Base-by-base conservation (phyloP, 2,113 vertebrate species). In the Syngnathus scovelli region DNA sequence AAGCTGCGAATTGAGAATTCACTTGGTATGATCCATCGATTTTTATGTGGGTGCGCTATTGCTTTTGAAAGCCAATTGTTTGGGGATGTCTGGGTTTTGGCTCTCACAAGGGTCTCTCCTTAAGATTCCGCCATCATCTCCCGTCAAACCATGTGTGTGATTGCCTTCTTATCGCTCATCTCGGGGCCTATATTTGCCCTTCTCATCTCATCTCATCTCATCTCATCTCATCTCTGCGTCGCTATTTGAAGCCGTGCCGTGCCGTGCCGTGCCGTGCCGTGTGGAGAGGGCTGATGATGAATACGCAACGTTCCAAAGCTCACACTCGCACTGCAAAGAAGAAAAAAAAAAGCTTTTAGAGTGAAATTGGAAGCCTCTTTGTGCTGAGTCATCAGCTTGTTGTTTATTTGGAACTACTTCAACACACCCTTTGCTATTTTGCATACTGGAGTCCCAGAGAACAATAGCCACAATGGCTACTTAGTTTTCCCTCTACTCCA, bases 111-210 rank as follows among this genome's bases (percentile, higher is more conserved):
- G 27, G 49, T 21, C 52, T 74, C 80, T 76, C 78, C 80, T 87
- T 86, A 78, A 85, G 69, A 86, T 86, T 85, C 83, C 63, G 21
- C 68, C 44, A 51, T 69, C 81, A 78, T 87, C 85, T 76, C 72
- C 75, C 78, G 71, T 83, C 80, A 87, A 88, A 76, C 83, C 88
- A 86, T 86, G 85, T 90, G 88, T 90, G 86, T 87, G 87, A 90
- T 88, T 90, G 87, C 83, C 85, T 85, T 83, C 80, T 87, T 89
- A 87, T 89, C 86, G 67, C 84, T 85, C 82, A 89, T 87, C 84
- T 87, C 79, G 78, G 27, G 80, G 78, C 85, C 85, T 84, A 80
- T 85, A 84, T 82, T 86, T 81, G 79, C 71, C 76, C 51, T 62
- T 78, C 74, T 77, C 48, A 55, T 78, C 83, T 80, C 77, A 71